These are phyloP conservation scores for Euproctis similis DNA, from an alignment of 2,888 invertebrate species.

Conservation along the genomic window DNA sequence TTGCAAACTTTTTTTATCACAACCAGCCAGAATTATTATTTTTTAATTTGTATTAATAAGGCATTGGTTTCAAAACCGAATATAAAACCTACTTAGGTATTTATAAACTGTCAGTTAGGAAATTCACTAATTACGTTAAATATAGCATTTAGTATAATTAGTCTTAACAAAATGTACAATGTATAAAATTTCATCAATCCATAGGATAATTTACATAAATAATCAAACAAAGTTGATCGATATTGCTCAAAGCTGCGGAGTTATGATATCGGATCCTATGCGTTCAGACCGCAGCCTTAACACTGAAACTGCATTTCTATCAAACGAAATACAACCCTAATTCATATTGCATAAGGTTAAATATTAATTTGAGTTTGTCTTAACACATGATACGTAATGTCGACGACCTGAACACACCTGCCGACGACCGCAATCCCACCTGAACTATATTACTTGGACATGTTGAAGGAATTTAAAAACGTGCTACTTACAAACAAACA, in stretches of 20 bases:
- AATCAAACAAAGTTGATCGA: constrained; percentile 27
- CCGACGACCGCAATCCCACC: constrained; percentile 44
- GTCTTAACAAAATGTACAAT: too few relatives aligned
- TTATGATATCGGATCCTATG: constrained; percentile 29
- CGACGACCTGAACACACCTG: constrained; percentile 57
- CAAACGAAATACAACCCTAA: constrained; percentile 12
- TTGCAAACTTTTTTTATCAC: too few relatives aligned
- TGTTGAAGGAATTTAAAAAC: constrained; percentile 31
- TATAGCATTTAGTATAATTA: too few relatives aligned
- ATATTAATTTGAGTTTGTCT: constrained; percentile 7
- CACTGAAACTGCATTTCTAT: constrained; percentile 16
- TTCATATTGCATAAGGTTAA: constrained; percentile 1
- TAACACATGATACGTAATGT: constrained; percentile 39
- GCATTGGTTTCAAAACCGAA: too few relatives aligned
- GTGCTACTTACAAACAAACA: constrained; percentile 17
- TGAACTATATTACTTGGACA: constrained; percentile 37
- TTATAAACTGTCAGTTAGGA: too few relatives aligned
- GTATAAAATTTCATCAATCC: too few relatives aligned
- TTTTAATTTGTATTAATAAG: too few relatives aligned
- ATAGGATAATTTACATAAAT: constrained; percentile 20
- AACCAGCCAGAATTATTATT: too few relatives aligned
- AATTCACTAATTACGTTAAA: too few relatives aligned
- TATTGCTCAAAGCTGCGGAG: constrained; percentile 25
- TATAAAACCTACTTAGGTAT: too few relatives aligned
- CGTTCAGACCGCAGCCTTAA: constrained; percentile 27